Evolutionary conservation across 2,113 vertebrate genomes (phyloP).

Genomic region (Erythrocebus patas): DNA sequence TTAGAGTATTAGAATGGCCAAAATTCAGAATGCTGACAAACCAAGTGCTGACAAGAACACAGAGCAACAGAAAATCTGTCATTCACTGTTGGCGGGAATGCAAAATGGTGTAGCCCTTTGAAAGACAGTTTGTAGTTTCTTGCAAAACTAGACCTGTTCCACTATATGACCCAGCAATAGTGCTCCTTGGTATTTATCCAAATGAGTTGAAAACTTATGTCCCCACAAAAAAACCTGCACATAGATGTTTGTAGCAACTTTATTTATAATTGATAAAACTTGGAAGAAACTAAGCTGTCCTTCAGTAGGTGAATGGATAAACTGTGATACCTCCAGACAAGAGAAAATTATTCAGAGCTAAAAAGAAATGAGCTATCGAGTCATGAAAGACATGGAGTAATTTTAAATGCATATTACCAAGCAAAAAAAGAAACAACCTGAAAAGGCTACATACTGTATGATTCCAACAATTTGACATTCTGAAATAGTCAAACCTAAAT

Average conservation of each 20-base stretch:
- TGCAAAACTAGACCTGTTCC: neutral
- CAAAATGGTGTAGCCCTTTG: neutral
- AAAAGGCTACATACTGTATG: no score
- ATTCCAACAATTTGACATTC: neutral
- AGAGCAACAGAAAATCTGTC: neutral
- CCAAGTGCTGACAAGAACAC: neutral
- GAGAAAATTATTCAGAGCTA: neutral
- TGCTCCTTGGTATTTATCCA: neutral
- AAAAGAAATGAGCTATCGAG: neutral
- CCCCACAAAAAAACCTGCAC: neutral
- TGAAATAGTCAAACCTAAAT: neutral
- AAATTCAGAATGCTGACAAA: neutral
- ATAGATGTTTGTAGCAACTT: neutral
- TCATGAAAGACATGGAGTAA: neutral
- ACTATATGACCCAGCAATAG: neutral
- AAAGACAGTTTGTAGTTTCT: neutral
- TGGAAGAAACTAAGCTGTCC: neutral
- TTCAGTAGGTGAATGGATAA: neutral
- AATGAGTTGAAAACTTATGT: neutral
- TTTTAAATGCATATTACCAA: neutral
- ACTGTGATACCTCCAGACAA: neutral
- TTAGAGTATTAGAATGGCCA: neutral
- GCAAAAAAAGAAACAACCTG: neutral
- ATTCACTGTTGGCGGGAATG: no score
- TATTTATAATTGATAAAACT: neutral